These are phyloP conservation scores for Spea hammondii DNA, from an alignment of 2,797 vertebrate genomes.

Conservation along the genomic window DNA sequence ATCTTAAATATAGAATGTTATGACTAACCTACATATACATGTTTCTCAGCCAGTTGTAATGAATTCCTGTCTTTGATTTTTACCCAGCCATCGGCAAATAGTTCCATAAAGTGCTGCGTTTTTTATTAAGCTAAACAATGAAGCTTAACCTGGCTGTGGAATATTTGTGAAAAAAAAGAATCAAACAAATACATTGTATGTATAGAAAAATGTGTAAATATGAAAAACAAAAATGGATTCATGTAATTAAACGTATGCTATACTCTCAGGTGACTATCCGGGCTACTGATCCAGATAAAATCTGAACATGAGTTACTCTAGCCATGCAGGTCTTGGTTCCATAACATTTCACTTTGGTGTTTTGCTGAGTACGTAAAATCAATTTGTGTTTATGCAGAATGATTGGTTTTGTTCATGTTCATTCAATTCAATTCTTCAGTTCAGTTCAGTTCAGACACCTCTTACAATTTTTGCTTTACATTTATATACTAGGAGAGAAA, in stretches of 20 bases:
- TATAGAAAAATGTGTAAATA: constrained; percentile 29
- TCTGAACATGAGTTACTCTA: not conserved
- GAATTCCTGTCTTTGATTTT: too few relatives aligned
- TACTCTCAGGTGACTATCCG: not conserved
- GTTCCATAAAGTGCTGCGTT: not conserved
- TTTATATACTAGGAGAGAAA: too few relatives aligned
- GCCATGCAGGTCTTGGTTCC: not conserved
- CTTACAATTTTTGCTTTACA: too few relatives aligned
- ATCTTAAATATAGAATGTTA: too few relatives aligned
- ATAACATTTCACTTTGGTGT: not conserved
- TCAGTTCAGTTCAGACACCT: too few relatives aligned
- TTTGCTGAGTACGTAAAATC: constrained; percentile 43
- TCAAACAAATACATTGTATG: constrained; percentile 38
- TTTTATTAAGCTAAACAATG: constrained; percentile 41
- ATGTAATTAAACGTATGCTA: constrained; percentile 41
- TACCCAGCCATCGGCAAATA: not conserved
- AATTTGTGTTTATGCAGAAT: constrained; percentile 36
- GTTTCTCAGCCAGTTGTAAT: too few relatives aligned
- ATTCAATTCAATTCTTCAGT: too few relatives aligned
- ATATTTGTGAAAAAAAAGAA: constrained; percentile 29
- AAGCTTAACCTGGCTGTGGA: constrained; percentile 44
- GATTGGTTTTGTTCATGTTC: constrained; percentile 50
- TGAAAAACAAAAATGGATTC: constrained; percentile 16
- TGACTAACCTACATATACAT: too few relatives aligned
- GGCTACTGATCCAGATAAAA: constrained; percentile 16